Base-by-base conservation (phyloP, 2,888 invertebrate genomes). In the Andrena dorsata region DNA sequence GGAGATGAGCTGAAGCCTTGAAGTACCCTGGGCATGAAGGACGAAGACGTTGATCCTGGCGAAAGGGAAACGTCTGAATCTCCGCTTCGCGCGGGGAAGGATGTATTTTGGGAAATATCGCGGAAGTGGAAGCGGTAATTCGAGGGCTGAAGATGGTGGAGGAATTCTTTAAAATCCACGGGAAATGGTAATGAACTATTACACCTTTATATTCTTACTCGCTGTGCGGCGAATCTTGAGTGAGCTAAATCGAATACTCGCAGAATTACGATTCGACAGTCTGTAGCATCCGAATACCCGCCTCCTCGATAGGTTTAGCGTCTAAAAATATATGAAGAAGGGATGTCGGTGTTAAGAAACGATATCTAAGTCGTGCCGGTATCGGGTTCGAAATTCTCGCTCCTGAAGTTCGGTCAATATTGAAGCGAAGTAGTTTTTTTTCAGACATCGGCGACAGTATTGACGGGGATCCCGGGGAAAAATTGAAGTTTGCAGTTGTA, bases 401-500 rank as follows among this genome's bases (percentile, higher is more conserved):
- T 4, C 32, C 26, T 23, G 63, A 28, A 23, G 41, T 20, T 47
- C 65, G 77, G 58, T 61, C 76, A 76, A 61, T 66, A 66, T 63
- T 30, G 76, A 28, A 10, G n/a, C 20, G n/a, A 1, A 58, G 20
- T 51, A 65, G 65, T 65, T 53, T 68, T 41, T 30, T 32, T 28
- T 10, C 0, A 23, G 20, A 41, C 30, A 56, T 23, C 4, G 28
- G 8, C n/a, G 32, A 35, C 30, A 61, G 53, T 30, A 53, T 66
- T 20, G 73, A 20, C 26, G 30, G 41, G 4, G 16, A 23, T 16
- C 49, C 8, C 47, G 16, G 16, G 20, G 16, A 65, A 74, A 81
- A 80, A 69, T 80, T 65, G 81, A 81, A 74, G 74, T 69, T 75
- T 63, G 65, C 66, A 68, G 80, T 79, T 61, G 79, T 32, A 61